Evolutionary conservation across 2,113 vertebrate species (phyloP).

Genomic region (Chinchilla lanigera): DNA sequence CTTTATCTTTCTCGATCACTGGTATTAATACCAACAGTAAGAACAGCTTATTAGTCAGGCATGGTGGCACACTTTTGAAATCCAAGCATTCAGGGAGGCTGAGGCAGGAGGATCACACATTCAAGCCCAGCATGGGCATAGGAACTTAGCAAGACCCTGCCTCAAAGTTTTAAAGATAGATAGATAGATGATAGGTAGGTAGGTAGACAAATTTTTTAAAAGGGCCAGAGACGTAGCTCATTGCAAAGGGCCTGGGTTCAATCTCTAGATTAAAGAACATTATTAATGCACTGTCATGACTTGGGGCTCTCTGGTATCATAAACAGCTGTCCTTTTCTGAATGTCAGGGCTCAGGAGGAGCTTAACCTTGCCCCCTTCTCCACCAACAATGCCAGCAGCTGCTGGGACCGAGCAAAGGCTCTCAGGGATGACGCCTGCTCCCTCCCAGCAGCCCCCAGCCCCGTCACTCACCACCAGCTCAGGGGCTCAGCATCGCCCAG

Average conservation of each 20-base stretch:
- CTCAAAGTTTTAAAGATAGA: background rate
- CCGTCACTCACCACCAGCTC: too few species aligned
- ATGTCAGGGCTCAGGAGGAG: background rate
- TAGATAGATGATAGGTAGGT: background rate
- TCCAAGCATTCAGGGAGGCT: background rate
- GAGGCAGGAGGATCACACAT: background rate
- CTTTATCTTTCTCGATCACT: slow-evolving; percentile 18
- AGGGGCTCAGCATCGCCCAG: background rate
- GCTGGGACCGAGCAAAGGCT: background rate
- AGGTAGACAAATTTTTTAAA: background rate
- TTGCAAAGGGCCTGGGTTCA: background rate
- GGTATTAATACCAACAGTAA: background rate
- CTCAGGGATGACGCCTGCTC: background rate
- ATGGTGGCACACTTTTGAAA: background rate
- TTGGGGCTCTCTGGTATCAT: background rate
- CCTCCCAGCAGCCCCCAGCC: background rate
- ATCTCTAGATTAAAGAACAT: background rate
- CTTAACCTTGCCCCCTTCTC: background rate
- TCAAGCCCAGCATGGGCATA: background rate
- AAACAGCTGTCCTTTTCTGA: background rate
- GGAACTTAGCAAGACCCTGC: background rate
- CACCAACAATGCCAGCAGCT: background rate
- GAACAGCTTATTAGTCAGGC: background rate
- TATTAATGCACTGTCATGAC: background rate
- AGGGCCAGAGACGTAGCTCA: background rate